Evolutionary conservation across 2,113 vertebrate genomes (phyloP).

Genomic region (Ctenodactylus gundi): DNA sequence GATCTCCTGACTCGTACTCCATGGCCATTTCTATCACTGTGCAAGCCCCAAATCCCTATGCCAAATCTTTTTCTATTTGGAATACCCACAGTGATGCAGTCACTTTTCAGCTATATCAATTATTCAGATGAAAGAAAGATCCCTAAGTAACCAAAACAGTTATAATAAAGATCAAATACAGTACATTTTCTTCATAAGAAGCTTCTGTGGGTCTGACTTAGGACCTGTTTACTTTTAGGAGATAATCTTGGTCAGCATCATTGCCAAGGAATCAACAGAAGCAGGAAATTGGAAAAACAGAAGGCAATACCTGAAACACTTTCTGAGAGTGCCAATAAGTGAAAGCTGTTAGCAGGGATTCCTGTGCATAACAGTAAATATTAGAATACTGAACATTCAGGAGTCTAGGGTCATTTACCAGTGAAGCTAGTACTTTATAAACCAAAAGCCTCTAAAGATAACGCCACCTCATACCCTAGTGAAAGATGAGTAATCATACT

Average conservation of each 20-base stretch:
- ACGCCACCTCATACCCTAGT: not conserved
- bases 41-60: not conserved
- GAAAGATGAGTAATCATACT: not conserved
- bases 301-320: not conserved
- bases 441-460: not conserved
- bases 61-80: not conserved
- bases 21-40: not conserved
- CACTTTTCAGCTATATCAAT: not conserved
- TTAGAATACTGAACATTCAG: not conserved
- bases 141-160: not conserved
- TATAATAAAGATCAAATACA: not conserved
- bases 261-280: not conserved
- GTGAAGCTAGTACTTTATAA: not conserved
- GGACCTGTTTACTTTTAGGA: not conserved
- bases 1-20: not conserved
- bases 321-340: not conserved
- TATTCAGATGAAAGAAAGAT: not conserved
- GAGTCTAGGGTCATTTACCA: not conserved
- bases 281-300: not conserved
- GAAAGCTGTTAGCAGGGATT: not conserved
- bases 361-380: not conserved
- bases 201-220: not conserved
- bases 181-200: not conserved
- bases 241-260: not conserved
- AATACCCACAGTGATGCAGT: not conserved